Base-by-base conservation (phyloP, 1,140 invertebrate species). In the Vollenhovia emeryi region DNA sequence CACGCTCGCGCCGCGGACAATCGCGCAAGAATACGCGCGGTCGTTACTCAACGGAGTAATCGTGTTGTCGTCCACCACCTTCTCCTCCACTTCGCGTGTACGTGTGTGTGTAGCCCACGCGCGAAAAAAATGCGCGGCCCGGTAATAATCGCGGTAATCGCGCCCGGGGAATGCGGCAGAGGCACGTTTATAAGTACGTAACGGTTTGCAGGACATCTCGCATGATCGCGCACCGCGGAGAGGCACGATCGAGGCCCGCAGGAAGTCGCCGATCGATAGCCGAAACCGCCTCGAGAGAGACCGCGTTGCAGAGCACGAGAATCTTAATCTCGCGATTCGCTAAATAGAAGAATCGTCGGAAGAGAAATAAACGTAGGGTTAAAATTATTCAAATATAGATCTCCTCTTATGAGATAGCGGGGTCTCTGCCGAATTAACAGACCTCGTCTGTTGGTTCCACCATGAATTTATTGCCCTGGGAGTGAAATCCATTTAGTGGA, bases 121-220 rank as follows among this genome's bases (percentile, higher is more conserved):
- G 60, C 62, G 66, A 30, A 30, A 82, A 76, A 84, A 84, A 84
- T 62, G 7, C 36, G 24, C 45, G 43, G 82, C 15, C 82, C 57
- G 73, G 82, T 48, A 84, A 84, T 84, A 84, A 84, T 84, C 82
- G 69, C 82, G 82, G 82, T 84, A 84, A 84, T 84, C 73, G 71
- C 71, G 59, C 21, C 82, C 48, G 30, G 36, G 78, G 82, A 84
- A 84, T 84, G 71, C 82, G 82, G 82, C 43, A 84, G 82, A 84
- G 73, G 30, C 55, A 43, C 55, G 73, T 84, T 74, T 48, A 40
- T 62, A 52, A 75, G 73, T 30, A 84, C 71, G 21, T 84, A 84
- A 84, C 82, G 73, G 82, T 84, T 78, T 40, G 59, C 82, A 40
- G 73, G 71, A 74, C 69, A 76, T 50, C 71, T 74, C 73, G 71